Evolutionary conservation across 1,140 invertebrate genomes (phyloP), one percentile per base, ranked within the genome.

Genomic region (Zaprionus gabonicus): DNA sequence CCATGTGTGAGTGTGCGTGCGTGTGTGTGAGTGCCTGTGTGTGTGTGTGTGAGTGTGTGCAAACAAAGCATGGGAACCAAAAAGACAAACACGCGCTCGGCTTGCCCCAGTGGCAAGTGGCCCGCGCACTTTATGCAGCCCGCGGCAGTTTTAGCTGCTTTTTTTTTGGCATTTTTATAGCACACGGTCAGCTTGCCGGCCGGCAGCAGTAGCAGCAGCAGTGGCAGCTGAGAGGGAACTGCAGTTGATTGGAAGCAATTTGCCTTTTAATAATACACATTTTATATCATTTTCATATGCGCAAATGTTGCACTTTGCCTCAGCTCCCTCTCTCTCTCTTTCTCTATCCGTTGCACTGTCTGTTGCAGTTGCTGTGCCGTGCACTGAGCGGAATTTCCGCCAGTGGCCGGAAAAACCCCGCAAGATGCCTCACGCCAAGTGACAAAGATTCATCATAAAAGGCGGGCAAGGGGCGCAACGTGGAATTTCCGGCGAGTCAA

Each of bases 161-260:
- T 63, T 64, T 20, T 76, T 80, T 86, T 86, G 75, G 64, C 58
- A 65, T 80, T 71, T 82, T 83, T 81, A 49, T 81, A 73, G 80
- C 86, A 82, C 84, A 91, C 81, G 87, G 87, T 91, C 87, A 91
- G 78, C 71, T 84, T 69, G 88, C 88, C 88, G 88, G 84, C 88
- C 75, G 79, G 83, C 81, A 63, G 57, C 66, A 31, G 28, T 7
- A 58, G 5, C 58, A 31, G 28, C 28, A 62, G 5, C 58, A 65
- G 25, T 20, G 25, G 28, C 31, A 10, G 28, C 28, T n/a, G n/a
- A 31, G 31, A 34, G 31, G 9, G 36, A 51, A 27, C 57, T 46
- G 60, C 59, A 38, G 46, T 63, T 80, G 83, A 86, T 86, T 87
- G 84, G 74, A 51, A 34, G 77, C 84, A 88, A 88, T 88, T 88